Evolutionary conservation across 30 jellyfish, hydroid and myxozoan species (phyloP), one percentile per base, ranked within the genome.

Genomic region (Aurelia sp.): DNA sequence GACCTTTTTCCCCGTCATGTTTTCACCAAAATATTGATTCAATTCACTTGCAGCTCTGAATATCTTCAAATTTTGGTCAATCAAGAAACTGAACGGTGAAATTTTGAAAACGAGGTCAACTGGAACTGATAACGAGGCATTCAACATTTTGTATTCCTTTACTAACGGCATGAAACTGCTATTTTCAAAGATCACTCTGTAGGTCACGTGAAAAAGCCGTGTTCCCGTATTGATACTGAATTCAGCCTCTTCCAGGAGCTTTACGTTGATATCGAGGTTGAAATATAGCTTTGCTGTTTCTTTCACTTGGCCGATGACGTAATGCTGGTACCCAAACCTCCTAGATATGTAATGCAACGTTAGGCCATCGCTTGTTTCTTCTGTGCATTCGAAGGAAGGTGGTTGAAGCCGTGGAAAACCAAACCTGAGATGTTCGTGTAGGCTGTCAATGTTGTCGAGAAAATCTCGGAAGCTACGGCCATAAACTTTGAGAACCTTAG

Each of bases 261-360:
- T 33, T 82, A 85, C 88, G 11, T 75, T 82, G 31, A 85, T 85
- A 18, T 85, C 76, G 60, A 85, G 27, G 47, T 85, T 52, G 51
- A 73, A 85, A 70, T 85, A 85, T 22, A 77, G 47, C 58, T 57
- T 20, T 9, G 94, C 94, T 11, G 52, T 20, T 20, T 72, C 94
- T 24, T 85, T 85, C 41, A 85, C 88, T 66, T 85, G 94, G 8
- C 94, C 94, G 74, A 85, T 75, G 88, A 85, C 94, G 83, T 85
- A 85, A 63, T 63, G 50, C 77, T 72, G 75, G 79, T 44, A 85
- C 76, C 94, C 94, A 55, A 55, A 66, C 74, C 94, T 72, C 83
- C 81, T 50, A 13, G 94, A 85, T 24, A 87, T 57, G 64, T 85
- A 85, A 63, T 85, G 94, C 83, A 85, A 24, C 40, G 94, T 85